These are phyloP conservation scores for Reticulitermes speratus DNA, from an alignment of 1,140 invertebrate genomes.

Conservation along the genomic window DNA sequence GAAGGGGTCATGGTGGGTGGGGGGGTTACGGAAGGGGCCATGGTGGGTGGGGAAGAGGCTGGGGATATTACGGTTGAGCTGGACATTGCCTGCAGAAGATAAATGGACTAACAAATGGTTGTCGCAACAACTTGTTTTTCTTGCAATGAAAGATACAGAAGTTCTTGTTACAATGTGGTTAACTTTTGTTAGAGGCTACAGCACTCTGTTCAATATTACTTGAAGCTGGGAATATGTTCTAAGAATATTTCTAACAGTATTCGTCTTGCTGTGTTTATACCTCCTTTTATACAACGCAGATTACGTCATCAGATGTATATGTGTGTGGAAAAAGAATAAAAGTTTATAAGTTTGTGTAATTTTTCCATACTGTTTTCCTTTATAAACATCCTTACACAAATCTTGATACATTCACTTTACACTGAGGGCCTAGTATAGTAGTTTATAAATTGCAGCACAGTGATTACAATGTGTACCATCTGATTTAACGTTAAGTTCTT, in stretches of 20 bases:
- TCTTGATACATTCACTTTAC: too few species aligned
- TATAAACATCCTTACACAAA: too few species aligned
- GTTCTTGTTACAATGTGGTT: background rate
- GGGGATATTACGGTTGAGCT: background rate
- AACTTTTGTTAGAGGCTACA: background rate
- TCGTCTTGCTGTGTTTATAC: too few species aligned
- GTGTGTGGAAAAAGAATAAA: too few species aligned
- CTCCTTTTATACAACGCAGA: too few species aligned
- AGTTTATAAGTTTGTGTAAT: too few species aligned
- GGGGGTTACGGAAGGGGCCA: background rate
- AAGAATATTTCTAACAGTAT: background rate
- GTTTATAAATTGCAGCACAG: too few species aligned
- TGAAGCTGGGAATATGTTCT: background rate
- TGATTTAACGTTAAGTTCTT: too few species aligned
- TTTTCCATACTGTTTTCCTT: too few species aligned
- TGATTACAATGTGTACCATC: too few species aligned
- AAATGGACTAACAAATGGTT: background rate
- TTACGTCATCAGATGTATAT: too few species aligned
- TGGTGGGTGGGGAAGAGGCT: background rate
- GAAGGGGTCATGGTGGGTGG: background rate
- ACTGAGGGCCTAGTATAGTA: too few species aligned
- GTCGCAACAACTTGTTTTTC: background rate
- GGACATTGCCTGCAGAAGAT: background rate
- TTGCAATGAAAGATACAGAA: background rate
- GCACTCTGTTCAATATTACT: background rate